Evolutionary conservation across 2,113 vertebrate species (phyloP), one percentile per base, ranked within the genome.

Genomic region (Menura novaehollandiae): DNA sequence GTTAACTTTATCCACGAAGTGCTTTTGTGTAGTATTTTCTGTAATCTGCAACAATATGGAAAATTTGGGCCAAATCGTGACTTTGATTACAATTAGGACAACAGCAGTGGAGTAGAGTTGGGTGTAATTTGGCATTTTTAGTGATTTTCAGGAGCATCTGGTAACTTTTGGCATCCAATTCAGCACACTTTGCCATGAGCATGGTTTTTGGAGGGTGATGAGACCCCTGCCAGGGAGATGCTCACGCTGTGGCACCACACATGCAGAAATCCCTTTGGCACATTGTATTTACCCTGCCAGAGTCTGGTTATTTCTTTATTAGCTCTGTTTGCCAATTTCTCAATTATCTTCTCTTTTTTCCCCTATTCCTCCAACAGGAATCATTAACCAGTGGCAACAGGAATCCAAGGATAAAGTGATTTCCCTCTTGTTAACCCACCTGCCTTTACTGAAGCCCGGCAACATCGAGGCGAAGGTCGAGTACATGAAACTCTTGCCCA

Each of bases 341-440:
- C 89, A 97, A 27, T 71, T 52, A 11, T 35, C 35, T 39, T 27
- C 3, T 32, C 39, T 30, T 37, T 49, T 53, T 9, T 10, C 8
- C 24, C 28, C 5, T 2, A 0, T 60, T 66, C 73, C n/a, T 84
- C 33, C 90, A 7, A 79, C 98, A 99, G 99, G 98, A 95, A 97
- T 99, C 95, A 99, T 99, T 97, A 99, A 99, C 98, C 99, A 99
- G 88, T 99, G 99, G 99, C 99, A 99, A 83, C 97, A 98, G 39
- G 99, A 99, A 98, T 98, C 99, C 53, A 99, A 99, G 98, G 99
- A 99, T 97, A 99, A 99, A 47, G 99, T 99, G 93, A 99, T 99
- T 97, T 99, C 99, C 56, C 98, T 99, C 18, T 98, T 99, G 89
- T 96, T 99, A 88, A 99, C 98, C 94, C 99, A 99, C 96, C 98